Evolutionary conservation across 2,113 vertebrate species (phyloP).

Genomic region (Cyanistes caeruleus): DNA sequence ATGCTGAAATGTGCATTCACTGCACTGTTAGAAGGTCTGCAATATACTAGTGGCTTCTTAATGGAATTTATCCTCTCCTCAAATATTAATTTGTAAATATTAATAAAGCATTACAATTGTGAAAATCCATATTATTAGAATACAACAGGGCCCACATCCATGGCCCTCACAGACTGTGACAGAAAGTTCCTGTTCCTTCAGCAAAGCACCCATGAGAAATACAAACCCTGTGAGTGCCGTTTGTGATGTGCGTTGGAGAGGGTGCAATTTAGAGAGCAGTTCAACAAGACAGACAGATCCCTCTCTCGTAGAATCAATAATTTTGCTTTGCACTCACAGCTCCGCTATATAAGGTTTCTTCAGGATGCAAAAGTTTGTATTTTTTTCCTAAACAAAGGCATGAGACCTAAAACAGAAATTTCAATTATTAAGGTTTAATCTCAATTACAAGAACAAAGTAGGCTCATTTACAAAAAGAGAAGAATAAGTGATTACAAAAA

Average conservation of each 20-base stretch:
- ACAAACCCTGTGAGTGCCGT: neutral
- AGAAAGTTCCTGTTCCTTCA: neutral
- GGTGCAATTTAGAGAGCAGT: neutral
- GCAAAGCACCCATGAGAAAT: neutral
- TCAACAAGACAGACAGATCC: neutral
- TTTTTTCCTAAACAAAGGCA: neutral
- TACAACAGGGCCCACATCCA: neutral
- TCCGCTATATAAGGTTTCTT: neutral
- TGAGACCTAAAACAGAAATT: neutral
- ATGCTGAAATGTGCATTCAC: neutral
- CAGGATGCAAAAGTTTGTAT: fast-evolving
- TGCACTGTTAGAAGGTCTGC: neutral
- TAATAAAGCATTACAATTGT: neutral
- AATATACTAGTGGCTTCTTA: neutral
- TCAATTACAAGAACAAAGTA: neutral
- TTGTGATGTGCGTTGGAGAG: neutral
- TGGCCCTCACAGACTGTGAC: neutral
- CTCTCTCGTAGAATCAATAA: neutral
- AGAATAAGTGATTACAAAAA: neutral
- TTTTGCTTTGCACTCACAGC: neutral
- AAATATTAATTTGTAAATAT: neutral
- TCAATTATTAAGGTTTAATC: neutral
- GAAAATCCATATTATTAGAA: neutral
- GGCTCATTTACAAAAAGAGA: neutral
- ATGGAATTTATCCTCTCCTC: neutral